phyloP scores from a whole-genome alignment of 2,888 invertebrate species.

The Neocrepidodera transversa region DNA sequence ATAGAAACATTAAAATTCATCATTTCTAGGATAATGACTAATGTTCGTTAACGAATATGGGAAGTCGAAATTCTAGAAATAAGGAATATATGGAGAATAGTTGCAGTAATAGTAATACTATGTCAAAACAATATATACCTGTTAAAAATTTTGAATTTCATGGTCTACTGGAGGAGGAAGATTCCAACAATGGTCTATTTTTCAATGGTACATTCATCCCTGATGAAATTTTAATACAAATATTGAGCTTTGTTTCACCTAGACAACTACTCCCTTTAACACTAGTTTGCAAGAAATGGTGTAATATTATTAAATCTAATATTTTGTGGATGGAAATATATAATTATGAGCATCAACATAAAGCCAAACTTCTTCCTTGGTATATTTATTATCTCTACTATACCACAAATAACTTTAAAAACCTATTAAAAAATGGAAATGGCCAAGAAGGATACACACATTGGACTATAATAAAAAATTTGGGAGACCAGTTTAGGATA shows the following conservation, averaged over 20 bases:
- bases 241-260: constrained; percentile 58
- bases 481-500: constrained; percentile 61
- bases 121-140: constrained; percentile 4
- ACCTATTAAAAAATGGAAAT: constrained; percentile 63
- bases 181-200: constrained; percentile 54
- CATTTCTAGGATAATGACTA: neutral
- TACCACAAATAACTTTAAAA: constrained; percentile 58
- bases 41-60: neutral
- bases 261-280: constrained; percentile 58
- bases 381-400: constrained; percentile 59
- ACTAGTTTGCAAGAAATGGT: constrained; percentile 64
- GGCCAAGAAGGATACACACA: constrained; percentile 58
- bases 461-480: constrained; percentile 59
- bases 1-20: too few relatives aligned
- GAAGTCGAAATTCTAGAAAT: neutral
- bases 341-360: constrained; percentile 42
- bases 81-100: neutral
- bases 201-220: constrained; percentile 59
- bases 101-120: neutral
- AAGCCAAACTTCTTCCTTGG: constrained; percentile 53
- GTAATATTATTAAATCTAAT: constrained; percentile 57
- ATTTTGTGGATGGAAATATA: constrained; percentile 51
- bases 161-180: constrained; percentile 26
- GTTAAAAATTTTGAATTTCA: constrained; percentile 41
- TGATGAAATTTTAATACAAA: constrained; percentile 61